Conservation (phyloP, 2,113 vertebrate genomes). For the Sinocyclocheilus anshuiensis region DNA sequence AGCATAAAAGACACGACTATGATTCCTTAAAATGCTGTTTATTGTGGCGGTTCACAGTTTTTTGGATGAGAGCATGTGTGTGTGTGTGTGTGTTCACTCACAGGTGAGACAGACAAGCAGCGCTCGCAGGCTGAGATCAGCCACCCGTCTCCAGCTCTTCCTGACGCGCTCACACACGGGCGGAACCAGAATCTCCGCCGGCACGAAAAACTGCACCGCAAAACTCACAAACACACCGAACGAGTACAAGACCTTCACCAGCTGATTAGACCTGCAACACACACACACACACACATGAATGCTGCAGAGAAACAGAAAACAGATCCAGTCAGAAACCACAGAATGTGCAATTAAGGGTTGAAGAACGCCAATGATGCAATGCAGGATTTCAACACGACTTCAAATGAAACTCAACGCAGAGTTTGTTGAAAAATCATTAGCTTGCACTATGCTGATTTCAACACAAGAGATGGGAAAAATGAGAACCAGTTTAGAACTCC, state of each 20-base stretch:
- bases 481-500: not conserved
- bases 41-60: not conserved
- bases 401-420: conserved; percentile 1
- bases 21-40: not conserved
- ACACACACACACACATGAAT: conserved; percentile 23
- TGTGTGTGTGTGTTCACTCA: conserved; percentile 72
- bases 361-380: conserved; percentile 5
- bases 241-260: conserved; percentile 87
- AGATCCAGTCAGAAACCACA: not conserved
- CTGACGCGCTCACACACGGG: conserved; percentile 70
- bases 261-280: conserved; percentile 82
- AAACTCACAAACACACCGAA: conserved; percentile 90
- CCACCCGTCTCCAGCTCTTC: conserved; percentile 75
- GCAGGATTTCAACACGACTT: conserved; percentile 23
- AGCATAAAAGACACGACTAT: not conserved
- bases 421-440: not conserved
- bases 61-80: not conserved
- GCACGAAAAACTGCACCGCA: conserved; percentile 88
- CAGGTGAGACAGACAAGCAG: conserved; percentile 83
- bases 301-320: not conserved
- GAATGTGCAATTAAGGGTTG: not conserved
- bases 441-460: not conserved
- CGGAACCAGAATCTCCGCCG: conserved; percentile 85
- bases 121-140: conserved; percentile 73
- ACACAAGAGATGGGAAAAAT: not conserved